Base-by-base conservation (phyloP, 2,888 invertebrate species). In the Scaptomyza cyrtandrae region DNA sequence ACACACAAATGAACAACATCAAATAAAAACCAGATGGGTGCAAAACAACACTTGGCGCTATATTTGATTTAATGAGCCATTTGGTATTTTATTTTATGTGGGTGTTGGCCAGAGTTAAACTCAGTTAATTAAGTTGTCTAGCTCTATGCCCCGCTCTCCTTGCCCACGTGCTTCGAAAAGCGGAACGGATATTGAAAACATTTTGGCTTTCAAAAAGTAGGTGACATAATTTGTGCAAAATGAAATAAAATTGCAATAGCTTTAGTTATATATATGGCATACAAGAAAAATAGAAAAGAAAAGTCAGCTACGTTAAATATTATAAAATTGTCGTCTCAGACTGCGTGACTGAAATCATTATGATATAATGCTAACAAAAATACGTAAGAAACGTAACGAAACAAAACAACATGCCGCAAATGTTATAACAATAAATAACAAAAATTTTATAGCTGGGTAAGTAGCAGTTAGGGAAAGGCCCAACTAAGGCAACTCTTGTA, bases 331-430 rank as follows among this genome's bases (percentile, higher is more conserved):
- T 66, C 71, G 67, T 62, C 35, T 44, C 49, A 52, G 64, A 70
- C 41, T 76, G 86, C 86, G 86, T 81, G 87, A 81, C 85, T 57
- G 24, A 78, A 75, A 75, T 64, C 56, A 76, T 85, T 87, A 71
- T 76, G 69, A 71, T 61, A 85, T 70, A 81, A 84, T 71, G 43
- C 35, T 19, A 19, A 19, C 19, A 19, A 19, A 19, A 19, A 19
- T 19, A 19, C 19, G 19, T 19, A 19, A 19, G 44, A 53, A 66
- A 14, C 68, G 31, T 1, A 31, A 14, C 68, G 31, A 1, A 31
- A 50, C 6, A 49, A 33, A 49, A n/a, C 35, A 24, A 14, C 14
- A 52, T 46, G 65, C 58, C 52, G 29, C 45, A 71, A 59, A 58
- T 72, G 61, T 65, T 69, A 66, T 61, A 68, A 65, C 54, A 67